These are phyloP conservation scores for Gryllus bimaculatus DNA, from an alignment of 1,140 invertebrate species.

Conservation along the genomic window DNA sequence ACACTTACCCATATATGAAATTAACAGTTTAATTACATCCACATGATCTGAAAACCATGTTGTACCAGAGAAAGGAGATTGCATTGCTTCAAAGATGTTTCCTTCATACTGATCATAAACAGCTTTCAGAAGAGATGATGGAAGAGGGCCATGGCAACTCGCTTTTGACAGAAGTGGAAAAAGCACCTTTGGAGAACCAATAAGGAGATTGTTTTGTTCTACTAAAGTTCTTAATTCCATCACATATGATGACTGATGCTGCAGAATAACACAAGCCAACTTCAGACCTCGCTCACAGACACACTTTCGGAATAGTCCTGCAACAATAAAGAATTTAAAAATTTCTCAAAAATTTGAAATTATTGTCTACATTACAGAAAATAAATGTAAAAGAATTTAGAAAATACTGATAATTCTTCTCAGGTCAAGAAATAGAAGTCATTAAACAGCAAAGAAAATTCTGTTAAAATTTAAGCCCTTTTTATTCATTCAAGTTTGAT, in stretches of 20 bases:
- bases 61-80: not conserved
- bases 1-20: not conserved
- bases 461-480: no score
- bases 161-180: not conserved
- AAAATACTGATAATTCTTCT: no score
- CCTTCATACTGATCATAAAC: not conserved
- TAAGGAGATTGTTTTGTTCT: not conserved
- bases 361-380: no score
- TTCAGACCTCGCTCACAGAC: not conserved
- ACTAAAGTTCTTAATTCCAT: not conserved
- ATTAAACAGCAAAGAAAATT: no score
- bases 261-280: not conserved
- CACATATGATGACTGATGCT: not conserved
- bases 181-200: not conserved
- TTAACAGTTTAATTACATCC: not conserved
- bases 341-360: no score
- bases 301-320: not conserved
- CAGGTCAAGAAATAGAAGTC: no score
- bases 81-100: not conserved
- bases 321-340: not conserved
- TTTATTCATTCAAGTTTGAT: no score
- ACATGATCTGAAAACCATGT: not conserved
- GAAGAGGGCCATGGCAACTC: not conserved
- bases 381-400: no score
- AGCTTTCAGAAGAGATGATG: not conserved